Percentiles rank a stretch among this genome's conserved stretches.
Conservation (phyloP, 2,888 invertebrate genomes). For the Tachina lurida region DNA sequence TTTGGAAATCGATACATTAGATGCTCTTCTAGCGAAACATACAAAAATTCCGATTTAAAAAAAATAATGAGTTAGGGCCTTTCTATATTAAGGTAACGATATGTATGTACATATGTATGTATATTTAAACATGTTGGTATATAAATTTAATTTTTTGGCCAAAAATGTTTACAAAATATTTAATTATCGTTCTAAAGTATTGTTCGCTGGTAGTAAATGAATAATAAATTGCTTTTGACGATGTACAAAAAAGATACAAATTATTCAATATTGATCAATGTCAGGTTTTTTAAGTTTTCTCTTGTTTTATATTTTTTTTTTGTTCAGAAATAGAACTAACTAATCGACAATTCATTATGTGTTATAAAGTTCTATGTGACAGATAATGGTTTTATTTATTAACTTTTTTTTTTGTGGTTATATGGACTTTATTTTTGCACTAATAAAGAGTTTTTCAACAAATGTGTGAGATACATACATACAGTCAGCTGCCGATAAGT, state of each 20-base stretch:
- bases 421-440: neutral
- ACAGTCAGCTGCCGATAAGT: no score
- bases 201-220: neutral
- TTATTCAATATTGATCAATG: conserved; percentile 63
- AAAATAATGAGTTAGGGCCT: no score
- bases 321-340: conserved; percentile 6
- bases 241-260: conserved; percentile 3
- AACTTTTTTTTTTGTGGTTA: neutral
- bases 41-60: no score
- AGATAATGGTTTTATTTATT: conserved; percentile 39
- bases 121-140: neutral
- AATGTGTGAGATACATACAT: no score
- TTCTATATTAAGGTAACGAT: no score
- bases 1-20: no score
- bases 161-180: conserved; percentile 45
- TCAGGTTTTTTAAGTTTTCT: conserved; percentile 21
- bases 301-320: neutral
- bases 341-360: conserved; percentile 49
- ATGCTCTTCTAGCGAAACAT: no score
- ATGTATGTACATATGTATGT: no score
- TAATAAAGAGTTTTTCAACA: neutral
- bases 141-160: conserved; percentile 8
- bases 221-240: conserved; percentile 30
- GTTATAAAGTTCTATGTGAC: conserved; percentile 36
- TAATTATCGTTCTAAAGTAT: conserved; percentile 24